Percentiles rank a stretch among this genome's conserved stretches.
Evolutionary conservation across 2,888 invertebrate species (phyloP).

Genomic region (Dichetophora obliterata): DNA sequence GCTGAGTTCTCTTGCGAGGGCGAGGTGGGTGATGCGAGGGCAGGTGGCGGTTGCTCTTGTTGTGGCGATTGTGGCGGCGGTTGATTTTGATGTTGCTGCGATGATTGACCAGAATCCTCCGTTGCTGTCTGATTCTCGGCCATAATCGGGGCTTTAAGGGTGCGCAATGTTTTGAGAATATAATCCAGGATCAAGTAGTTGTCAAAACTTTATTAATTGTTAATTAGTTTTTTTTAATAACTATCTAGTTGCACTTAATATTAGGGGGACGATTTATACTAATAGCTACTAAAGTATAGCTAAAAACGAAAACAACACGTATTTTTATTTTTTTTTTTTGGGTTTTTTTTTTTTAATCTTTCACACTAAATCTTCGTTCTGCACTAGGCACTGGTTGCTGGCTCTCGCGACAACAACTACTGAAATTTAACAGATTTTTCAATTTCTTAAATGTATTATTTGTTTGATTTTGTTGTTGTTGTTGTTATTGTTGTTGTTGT

Average conservation of each 20-base stretch:
- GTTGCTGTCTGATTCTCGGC: constrained; percentile 69
- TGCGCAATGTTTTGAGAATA: constrained; percentile 66
- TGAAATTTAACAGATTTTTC: neutral
- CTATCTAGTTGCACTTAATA: constrained; percentile 41
- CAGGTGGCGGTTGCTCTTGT: constrained; percentile 53
- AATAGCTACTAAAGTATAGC: neutral
- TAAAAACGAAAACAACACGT: constrained; percentile 32
- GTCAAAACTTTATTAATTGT: constrained; percentile 24
- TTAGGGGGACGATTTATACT: constrained; percentile 23
- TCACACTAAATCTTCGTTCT: neutral
- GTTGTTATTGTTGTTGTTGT: constrained; percentile 23
- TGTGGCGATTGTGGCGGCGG: constrained; percentile 51
- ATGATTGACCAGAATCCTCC: constrained; percentile 68
- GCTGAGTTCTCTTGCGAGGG: constrained; percentile 46
- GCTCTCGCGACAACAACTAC: constrained; percentile 8
- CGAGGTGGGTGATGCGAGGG: constrained; percentile 51
- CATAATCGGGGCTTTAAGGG: constrained; percentile 68
- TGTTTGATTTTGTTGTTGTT: constrained; percentile 31
- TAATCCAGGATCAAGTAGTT: constrained; percentile 64
- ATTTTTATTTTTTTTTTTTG: constrained; percentile 17
- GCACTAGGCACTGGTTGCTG: constrained; percentile 28
- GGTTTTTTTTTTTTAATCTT: constrained; percentile 1
- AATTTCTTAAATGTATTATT: constrained; percentile 22
- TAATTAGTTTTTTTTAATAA: constrained; percentile 22
- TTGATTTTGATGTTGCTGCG: constrained; percentile 61